phyloP scores from a whole-genome alignment of 2,888 invertebrate species.

The Chromoteleia sp. region DNA sequence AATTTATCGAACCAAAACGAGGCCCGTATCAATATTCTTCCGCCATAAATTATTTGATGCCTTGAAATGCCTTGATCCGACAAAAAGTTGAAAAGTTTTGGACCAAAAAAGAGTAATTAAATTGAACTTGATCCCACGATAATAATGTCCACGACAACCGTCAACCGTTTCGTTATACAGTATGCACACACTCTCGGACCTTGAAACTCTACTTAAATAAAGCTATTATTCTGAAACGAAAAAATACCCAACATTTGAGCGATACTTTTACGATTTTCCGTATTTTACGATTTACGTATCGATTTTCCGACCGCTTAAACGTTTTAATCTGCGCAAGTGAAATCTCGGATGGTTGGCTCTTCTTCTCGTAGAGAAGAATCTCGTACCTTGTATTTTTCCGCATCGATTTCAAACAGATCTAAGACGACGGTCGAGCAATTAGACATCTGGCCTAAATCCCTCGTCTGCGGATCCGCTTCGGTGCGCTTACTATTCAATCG shows the following conservation, averaged over 20 bases:
- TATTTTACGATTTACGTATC: no score
- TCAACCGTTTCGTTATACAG: no score
- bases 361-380: background rate
- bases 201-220: constrained; percentile 19
- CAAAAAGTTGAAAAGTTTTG: no score
- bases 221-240: background rate
- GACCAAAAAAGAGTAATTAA: no score
- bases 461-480: constrained; percentile 27
- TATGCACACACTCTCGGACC: background rate
- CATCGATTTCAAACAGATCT: background rate
- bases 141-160: no score
- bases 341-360: constrained; percentile 7
- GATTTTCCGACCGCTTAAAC: constrained; percentile 33
- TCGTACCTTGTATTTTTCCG: constrained; percentile 11
- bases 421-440: constrained; percentile 44
- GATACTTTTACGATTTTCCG: no score
- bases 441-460: constrained; percentile 58
- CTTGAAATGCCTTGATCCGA: background rate
- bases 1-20: background rate
- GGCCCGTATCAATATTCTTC: background rate
- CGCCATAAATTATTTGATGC: background rate
- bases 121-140: no score
- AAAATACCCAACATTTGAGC: no score
- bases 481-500: constrained; percentile 77
- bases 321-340: constrained; percentile 11